A percentile compares a stretch with the other conserved stretches of the same genome.
phyloP scores from a whole-genome alignment of 1,140 invertebrate species.

The Scaptomyza montana region DNA sequence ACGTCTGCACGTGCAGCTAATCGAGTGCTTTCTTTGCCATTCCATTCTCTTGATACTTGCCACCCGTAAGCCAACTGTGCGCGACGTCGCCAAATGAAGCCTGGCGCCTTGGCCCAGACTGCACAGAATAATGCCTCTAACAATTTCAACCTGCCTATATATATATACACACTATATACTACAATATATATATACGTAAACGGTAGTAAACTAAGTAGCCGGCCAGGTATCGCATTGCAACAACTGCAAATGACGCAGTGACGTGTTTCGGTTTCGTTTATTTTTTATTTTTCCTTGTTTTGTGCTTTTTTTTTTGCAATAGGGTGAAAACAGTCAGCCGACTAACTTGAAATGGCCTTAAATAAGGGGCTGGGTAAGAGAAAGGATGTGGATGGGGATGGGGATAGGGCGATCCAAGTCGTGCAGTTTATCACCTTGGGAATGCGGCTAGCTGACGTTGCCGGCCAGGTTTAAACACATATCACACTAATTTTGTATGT shows the following conservation, averaged over 20 bases:
- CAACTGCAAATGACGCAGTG: conserved; percentile 60
- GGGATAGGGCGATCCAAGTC: not conserved
- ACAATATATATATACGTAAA: conserved; percentile 7
- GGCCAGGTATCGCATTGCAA: conserved; percentile 37
- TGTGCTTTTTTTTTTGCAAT: conserved; percentile 16
- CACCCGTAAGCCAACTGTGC: conserved; percentile 24
- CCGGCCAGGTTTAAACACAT: conserved; percentile 11
- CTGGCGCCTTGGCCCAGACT: conserved; percentile 54
- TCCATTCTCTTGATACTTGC: not conserved
- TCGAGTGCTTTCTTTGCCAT: conserved; percentile 2
- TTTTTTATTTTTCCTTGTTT: not conserved
- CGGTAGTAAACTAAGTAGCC: conserved; percentile 16
- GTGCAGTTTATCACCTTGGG: conserved; percentile 63
- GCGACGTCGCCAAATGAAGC: conserved; percentile 48
- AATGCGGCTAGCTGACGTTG: conserved; percentile 54
- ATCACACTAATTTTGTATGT: conserved; percentile 1
- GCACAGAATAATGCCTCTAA: conserved; percentile 1
- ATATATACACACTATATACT: not conserved
- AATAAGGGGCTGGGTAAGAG: not conserved
- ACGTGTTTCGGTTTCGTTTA: conserved; percentile 49
- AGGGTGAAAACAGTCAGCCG: conserved; percentile 28
- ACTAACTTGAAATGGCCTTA: conserved; percentile 30
- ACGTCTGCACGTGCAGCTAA: conserved; percentile 48
- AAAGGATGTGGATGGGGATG: no score
- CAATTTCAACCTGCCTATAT: conserved; percentile 4